These are phyloP conservation scores for Apostichopus leukothele DNA, from an alignment of 53 echinoderm and acorn worm genomes.

Conservation along the genomic window DNA sequence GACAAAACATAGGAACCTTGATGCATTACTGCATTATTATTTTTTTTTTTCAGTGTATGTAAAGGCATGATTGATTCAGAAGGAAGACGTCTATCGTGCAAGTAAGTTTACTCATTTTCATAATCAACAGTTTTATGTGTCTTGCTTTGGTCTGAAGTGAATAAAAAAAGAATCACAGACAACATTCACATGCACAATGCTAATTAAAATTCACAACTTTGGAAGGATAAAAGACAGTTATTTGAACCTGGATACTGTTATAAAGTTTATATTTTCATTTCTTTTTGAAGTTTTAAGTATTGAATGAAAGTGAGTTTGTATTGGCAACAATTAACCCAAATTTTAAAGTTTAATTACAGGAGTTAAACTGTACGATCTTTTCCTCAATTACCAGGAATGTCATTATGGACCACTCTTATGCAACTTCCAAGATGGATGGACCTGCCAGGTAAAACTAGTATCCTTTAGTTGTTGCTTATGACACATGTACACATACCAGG, in stretches of 20 bases:
- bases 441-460: not conserved
- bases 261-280: too few relatives aligned
- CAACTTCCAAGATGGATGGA: conserved; percentile 6
- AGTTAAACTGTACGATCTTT: not conserved
- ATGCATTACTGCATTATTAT: not conserved
- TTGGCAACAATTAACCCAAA: too few relatives aligned
- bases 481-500: not conserved
- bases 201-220: too few relatives aligned
- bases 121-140: not conserved
- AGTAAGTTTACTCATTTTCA: conserved; percentile 52
- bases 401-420: conserved; percentile 21
- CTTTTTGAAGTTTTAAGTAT: too few relatives aligned
- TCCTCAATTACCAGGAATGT: not conserved
- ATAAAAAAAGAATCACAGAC: too few relatives aligned
- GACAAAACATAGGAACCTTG: not conserved
- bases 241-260: too few relatives aligned
- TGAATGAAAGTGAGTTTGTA: too few relatives aligned
- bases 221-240: too few relatives aligned
- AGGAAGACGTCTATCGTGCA: conserved; percentile 77
- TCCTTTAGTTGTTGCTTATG: not conserved
- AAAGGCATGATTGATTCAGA: conserved; percentile 84
- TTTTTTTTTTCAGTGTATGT: conserved; percentile 50
- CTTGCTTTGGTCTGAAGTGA: too few relatives aligned
- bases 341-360: too few relatives aligned
- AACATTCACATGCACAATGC: too few relatives aligned